Evolutionary conservation across 2,797 vertebrate genomes (phyloP), one percentile per base, ranked within the genome.

Genomic region (Otolemur crassicaudatus): DNA sequence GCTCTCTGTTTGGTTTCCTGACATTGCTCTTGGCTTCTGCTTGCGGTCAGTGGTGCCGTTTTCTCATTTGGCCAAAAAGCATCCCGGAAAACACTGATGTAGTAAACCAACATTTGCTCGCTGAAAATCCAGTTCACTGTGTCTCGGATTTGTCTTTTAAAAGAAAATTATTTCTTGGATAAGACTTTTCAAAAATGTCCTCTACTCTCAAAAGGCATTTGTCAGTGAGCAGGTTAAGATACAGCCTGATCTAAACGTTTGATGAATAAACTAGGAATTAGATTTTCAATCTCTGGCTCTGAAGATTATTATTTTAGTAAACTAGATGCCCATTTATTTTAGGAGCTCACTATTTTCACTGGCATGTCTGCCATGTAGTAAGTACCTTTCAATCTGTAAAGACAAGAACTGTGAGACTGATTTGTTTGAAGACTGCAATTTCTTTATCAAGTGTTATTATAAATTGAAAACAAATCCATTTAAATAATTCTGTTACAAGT

Each of bases 91-190:
- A 99, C 98, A 70, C 97, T 99, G 97, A 99, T 99, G 98, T 99
- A 99, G 98, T 99, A 99, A 94, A 99, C 99, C 94, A 99, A 97
- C 99, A 99, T 99, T 96, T 99, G 99, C 81, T 99, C 99, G 85
- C 99, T 99, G 98, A 99, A 99, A 97, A 99, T 99, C 99, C 99
- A 99, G 98, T 99, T 99, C 25, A 99, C 99, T 0, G 99, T 99
- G 99, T 99, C 99, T 97, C 99, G 99, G 98, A 99, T 99, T 98
- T 99, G 99, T 98, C 99, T 99, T 97, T 60, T 77, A 97, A 97
- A 75, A 97, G 46, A 97, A 86, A 79, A 96, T 70, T 27, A 40
- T 46, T 85, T 95, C 37, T 77, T 91, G 75, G 40, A 29, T 91
- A 20, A 95, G 1, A 0, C 58, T 96, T 97, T 91, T 0, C 3